Percentiles rank a stretch among this genome's conserved stretches.
These are phyloP conservation scores for Beris morrisii DNA, from an alignment of 2,888 invertebrate species.

Conservation along the genomic window DNA sequence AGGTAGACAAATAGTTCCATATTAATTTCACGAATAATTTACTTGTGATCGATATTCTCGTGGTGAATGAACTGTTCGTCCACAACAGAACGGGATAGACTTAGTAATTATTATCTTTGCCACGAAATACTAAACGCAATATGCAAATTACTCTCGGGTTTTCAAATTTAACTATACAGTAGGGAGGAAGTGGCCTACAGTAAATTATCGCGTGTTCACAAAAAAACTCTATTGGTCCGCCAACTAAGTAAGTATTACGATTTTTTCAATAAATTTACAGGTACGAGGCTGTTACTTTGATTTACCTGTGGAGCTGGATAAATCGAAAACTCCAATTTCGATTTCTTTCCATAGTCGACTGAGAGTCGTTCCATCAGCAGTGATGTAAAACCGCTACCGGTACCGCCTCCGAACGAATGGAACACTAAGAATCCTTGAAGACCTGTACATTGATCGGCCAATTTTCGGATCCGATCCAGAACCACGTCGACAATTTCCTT, in stretches of 20 bases:
- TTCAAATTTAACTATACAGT: slow-evolving; percentile 11
- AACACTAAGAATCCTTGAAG: slow-evolving; percentile 88
- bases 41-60: slow-evolving; percentile 14
- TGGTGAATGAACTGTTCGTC: slow-evolving; percentile 25
- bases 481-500: slow-evolving; percentile 86
- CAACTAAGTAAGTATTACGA: slow-evolving; percentile 30
- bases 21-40: not conserved
- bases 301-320: slow-evolving; percentile 91
- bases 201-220: slow-evolving; percentile 11
- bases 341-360: slow-evolving; percentile 92
- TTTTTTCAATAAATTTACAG: not conserved
- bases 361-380: slow-evolving; percentile 89
- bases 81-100: slow-evolving; percentile 8
- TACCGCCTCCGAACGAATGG: slow-evolving; percentile 90
- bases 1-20: not conserved
- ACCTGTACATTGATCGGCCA: slow-evolving; percentile 86
- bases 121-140: slow-evolving; percentile 31
- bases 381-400: slow-evolving; percentile 91
- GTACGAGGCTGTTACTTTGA: not conserved
- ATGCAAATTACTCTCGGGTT: slow-evolving; percentile 28
- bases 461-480: slow-evolving; percentile 76
- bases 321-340: slow-evolving; percentile 89
- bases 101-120: slow-evolving; percentile 25
- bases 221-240: slow-evolving; percentile 5
- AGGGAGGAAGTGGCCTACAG: not conserved